Evolutionary conservation across 2,888 invertebrate species (phyloP).

Genomic region (Clistopyga incitator): DNA sequence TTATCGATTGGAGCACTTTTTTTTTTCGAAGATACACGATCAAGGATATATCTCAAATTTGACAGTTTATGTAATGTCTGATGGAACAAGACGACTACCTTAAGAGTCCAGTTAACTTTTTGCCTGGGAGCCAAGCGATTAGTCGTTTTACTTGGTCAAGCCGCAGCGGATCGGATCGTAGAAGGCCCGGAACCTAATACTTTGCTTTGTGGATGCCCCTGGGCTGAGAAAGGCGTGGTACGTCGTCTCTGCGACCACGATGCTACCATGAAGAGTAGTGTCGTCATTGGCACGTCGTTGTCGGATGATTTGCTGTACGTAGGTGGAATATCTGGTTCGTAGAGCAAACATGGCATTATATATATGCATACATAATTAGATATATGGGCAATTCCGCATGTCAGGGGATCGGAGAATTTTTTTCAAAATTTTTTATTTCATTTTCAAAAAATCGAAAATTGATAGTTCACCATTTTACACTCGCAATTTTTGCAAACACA

Average conservation of each 20-base stretch:
- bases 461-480: neutral
- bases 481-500: slow-evolving; percentile 11
- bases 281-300: slow-evolving; percentile 68
- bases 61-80: neutral
- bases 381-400: too few relatives aligned
- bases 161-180: neutral
- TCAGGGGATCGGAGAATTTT: too few relatives aligned
- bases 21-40: neutral
- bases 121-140: slow-evolving; percentile 32
- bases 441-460: too few relatives aligned
- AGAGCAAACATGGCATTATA: slow-evolving; percentile 1
- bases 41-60: neutral
- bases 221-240: slow-evolving; percentile 83
- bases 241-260: slow-evolving; percentile 48
- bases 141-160: neutral
- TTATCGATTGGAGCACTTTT: too few relatives aligned
- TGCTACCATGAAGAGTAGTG: slow-evolving; percentile 59
- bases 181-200: slow-evolving; percentile 74
- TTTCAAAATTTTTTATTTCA: too few relatives aligned
- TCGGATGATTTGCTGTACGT: slow-evolving; percentile 67
- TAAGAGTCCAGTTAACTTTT: slow-evolving; percentile 13
- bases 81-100: neutral
- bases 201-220: slow-evolving; percentile 76
- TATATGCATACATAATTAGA: slow-evolving; percentile 1
- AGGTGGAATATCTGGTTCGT: slow-evolving; percentile 58